Percentiles rank a stretch among this genome's conserved stretches.
phyloP scores from a whole-genome alignment of 2,113 vertebrate species.

The Gadus chalcogrammus region DNA sequence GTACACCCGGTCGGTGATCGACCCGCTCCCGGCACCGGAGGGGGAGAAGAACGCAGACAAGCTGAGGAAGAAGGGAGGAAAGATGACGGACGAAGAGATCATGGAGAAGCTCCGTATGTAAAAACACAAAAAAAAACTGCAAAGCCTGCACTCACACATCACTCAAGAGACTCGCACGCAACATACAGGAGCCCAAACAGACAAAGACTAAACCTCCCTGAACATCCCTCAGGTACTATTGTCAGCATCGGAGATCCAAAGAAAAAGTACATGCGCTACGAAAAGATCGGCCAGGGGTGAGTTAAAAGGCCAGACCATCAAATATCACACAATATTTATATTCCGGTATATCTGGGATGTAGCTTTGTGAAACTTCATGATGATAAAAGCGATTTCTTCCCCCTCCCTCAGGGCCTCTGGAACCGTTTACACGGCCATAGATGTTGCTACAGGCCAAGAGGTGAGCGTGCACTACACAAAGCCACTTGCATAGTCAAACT shows the following conservation, averaged over 20 bases:
- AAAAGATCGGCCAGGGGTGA: slow-evolving; percentile 98
- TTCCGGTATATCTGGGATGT: not conserved
- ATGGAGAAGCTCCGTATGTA: slow-evolving; percentile 94
- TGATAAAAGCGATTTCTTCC: slow-evolving; percentile 1
- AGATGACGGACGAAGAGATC: slow-evolving; percentile 98
- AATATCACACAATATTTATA: not conserved
- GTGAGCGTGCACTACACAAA: slow-evolving; percentile 54
- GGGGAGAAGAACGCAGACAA: slow-evolving; percentile 82
- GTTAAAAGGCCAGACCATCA: slow-evolving; percentile 38
- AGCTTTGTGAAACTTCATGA: not conserved
- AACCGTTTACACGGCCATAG: slow-evolving; percentile 96
- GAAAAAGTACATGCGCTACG: slow-evolving; percentile 95
- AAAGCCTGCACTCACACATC: not conserved
- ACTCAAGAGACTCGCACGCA: not conserved
- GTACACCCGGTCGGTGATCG: slow-evolving; percentile 91
- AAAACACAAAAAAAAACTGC: not conserved
- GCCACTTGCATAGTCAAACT: too few relatives aligned
- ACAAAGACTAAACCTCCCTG: not conserved
- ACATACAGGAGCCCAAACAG: not conserved
- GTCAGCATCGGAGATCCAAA: slow-evolving; percentile 96
- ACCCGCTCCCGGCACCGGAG: slow-evolving; percentile 81
- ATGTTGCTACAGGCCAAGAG: slow-evolving; percentile 93
- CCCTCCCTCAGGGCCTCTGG: slow-evolving; percentile 85
- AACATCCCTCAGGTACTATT: slow-evolving; percentile 79
- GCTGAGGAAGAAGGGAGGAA: slow-evolving; percentile 90